Evolutionary conservation across 2,888 invertebrate species (phyloP), one percentile per base, ranked within the genome.

Genomic region (Mythimna pallens): DNA sequence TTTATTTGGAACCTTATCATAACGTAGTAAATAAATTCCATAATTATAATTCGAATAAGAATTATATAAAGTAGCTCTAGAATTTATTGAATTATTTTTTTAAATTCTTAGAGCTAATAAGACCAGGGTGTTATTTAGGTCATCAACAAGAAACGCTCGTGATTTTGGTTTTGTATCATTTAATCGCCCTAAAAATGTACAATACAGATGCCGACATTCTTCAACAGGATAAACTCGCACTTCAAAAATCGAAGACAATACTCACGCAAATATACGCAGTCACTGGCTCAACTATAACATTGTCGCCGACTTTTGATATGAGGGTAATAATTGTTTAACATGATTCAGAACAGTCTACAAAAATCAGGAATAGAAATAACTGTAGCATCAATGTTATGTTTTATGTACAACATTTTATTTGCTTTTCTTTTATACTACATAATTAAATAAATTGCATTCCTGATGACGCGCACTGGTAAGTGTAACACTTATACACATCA

Each of bases 391-490:
- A 87, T 89, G 83, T 87, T 93, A 92, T 93, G 92, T 94, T 94
- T 84, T 93, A 94, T 94, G 89, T 93, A 94, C 93, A 95, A 94
- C 93, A 92, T 95, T 96, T 96, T 95, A 95, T 95, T 95, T 94
- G 92, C 94, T 93, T 93, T 93, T 91, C 80, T 89, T 92, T 65
- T 93, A 93, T 93, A 95, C 95, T 96, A 96, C 95, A 95, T 96
- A 94, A 95, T 95, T 96, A 96, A 96, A 96, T 95, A 95, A 94
- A 95, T 95, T 94, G 96, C 94, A 94, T 95, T 94, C 93, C 93
- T 93, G 94, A 93, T 95, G 95, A 93, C 90, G 90, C 91, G 87
- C 94, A 94, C 93, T 92, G 92, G 90, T 91, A 89, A 90, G 93
- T 94, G 94, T 94, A 93, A 92, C 92, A 95, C 92, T 89, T 92